These are phyloP conservation scores for Cyaniris semiargus DNA, from an alignment of 2,888 invertebrate species.

Conservation along the genomic window DNA sequence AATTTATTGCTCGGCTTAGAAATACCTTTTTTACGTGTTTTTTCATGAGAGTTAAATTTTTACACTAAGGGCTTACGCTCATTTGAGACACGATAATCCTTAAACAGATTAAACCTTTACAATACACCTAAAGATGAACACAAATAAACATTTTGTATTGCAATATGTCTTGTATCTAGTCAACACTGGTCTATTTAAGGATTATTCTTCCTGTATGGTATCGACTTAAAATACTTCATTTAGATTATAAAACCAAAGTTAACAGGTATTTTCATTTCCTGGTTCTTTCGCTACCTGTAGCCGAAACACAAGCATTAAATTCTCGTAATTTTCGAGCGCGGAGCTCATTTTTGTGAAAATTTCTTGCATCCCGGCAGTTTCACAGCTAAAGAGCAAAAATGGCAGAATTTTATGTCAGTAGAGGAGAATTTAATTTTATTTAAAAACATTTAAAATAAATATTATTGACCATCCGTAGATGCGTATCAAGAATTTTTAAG, in stretches of 20 bases:
- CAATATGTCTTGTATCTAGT: too few relatives aligned
- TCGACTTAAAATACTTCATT: neutral
- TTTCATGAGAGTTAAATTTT: neutral
- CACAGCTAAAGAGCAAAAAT: neutral
- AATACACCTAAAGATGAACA: too few relatives aligned
- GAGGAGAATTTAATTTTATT: neutral
- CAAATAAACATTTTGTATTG: too few relatives aligned
- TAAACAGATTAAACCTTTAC: too few relatives aligned
- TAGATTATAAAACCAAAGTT: neutral
- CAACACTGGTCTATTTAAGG: too few relatives aligned
- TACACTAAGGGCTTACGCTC: too few relatives aligned
- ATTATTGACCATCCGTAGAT: neutral
- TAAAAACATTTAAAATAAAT: neutral
- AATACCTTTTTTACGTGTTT: neutral
- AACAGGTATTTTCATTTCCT: neutral
- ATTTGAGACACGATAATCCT: too few relatives aligned
- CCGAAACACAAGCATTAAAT: conserved; percentile 12
- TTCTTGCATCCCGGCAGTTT: neutral
- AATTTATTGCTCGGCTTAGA: neutral
- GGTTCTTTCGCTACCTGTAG: neutral
- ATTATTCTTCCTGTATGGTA: too few relatives aligned
- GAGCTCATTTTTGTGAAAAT: neutral
- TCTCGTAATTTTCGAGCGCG: conserved; percentile 7
- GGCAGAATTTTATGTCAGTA: neutral
- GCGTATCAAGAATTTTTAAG: too few relatives aligned